Evolutionary conservation across 2,888 invertebrate species (phyloP).

Genomic region (Phortica okadai): DNA sequence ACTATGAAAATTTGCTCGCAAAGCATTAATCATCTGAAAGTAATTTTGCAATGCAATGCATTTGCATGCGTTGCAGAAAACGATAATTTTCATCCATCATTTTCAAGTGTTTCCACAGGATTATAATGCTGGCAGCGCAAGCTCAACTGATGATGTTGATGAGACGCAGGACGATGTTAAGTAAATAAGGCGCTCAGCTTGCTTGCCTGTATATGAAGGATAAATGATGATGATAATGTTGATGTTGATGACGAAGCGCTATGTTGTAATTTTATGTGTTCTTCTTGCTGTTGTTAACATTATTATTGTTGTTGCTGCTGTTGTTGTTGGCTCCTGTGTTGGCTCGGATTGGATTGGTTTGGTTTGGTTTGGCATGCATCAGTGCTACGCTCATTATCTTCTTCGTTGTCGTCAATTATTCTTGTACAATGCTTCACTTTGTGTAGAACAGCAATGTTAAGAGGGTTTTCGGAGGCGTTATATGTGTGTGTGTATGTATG

Average conservation of each 20-base stretch:
- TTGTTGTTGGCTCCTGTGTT: constrained; percentile 43
- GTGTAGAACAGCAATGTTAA: constrained; percentile 17
- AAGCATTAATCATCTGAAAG: constrained; percentile 68
- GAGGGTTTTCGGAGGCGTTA: background rate
- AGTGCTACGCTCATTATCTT: constrained; percentile 56
- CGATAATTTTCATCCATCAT: constrained; percentile 70
- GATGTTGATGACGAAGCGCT: background rate
- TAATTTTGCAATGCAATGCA: constrained; percentile 60
- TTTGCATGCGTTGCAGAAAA: constrained; percentile 70
- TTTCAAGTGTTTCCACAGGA: constrained; percentile 69
- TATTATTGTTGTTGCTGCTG: background rate
- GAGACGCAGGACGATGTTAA: background rate
- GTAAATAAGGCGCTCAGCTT: background rate
- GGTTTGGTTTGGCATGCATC: too few species aligned
- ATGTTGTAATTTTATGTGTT: constrained; percentile 7
- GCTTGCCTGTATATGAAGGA: constrained; percentile 7
- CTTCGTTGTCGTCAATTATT: constrained; percentile 67
- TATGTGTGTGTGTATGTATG: background rate
- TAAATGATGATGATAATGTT: background rate
- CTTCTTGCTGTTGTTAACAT: constrained; percentile 17
- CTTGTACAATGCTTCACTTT: constrained; percentile 52
- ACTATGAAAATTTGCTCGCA: constrained; percentile 46
- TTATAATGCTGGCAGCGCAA: constrained; percentile 54
- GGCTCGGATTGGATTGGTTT: background rate
- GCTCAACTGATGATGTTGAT: constrained; percentile 5